These are phyloP conservation scores for Corythoichthys intestinalis DNA, from an alignment of 2,113 vertebrate genomes.

Conservation along the genomic window DNA sequence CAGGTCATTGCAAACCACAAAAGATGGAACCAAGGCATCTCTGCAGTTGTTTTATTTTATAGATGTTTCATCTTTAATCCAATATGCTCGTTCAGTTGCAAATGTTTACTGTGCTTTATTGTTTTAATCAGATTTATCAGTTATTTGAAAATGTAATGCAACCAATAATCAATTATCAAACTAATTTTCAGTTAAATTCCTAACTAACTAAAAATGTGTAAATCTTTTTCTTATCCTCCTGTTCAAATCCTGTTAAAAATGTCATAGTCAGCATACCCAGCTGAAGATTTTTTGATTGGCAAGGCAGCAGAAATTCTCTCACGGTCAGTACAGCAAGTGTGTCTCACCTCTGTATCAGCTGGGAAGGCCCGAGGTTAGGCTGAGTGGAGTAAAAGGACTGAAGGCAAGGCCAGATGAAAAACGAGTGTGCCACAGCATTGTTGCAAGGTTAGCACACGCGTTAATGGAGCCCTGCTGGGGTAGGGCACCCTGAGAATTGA, in stretches of 20 bases:
- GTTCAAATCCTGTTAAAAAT: not conserved
- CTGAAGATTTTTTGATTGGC: slow-evolving; percentile 26
- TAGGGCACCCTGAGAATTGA: slow-evolving; percentile 72
- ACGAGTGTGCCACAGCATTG: slow-evolving; percentile 81
- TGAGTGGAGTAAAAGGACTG: slow-evolving; percentile 53
- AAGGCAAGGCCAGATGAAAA: slow-evolving; percentile 77
- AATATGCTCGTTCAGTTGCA: too few species aligned
- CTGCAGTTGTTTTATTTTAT: too few species aligned
- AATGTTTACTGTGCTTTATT: too few species aligned
- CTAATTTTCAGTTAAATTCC: not conserved
- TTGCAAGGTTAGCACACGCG: slow-evolving; percentile 88
- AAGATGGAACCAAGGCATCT: too few species aligned
- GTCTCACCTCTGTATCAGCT: slow-evolving; percentile 72
- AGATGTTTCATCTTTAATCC: too few species aligned
- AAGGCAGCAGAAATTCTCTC: slow-evolving; percentile 54
- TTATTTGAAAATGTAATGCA: too few species aligned
- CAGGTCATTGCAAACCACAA: too few species aligned
- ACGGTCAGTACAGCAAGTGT: slow-evolving; percentile 59
- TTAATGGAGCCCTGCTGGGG: slow-evolving; percentile 78
- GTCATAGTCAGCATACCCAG: not conserved
- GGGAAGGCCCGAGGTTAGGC: slow-evolving; percentile 55
- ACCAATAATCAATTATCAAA: too few species aligned
- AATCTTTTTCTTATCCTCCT: slow-evolving; percentile 6
- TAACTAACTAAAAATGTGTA: not conserved
- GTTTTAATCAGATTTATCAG: too few species aligned